Evolutionary conservation across 1,140 invertebrate species (phyloP).

Genomic region (Lamellibrachia luymesi): DNA sequence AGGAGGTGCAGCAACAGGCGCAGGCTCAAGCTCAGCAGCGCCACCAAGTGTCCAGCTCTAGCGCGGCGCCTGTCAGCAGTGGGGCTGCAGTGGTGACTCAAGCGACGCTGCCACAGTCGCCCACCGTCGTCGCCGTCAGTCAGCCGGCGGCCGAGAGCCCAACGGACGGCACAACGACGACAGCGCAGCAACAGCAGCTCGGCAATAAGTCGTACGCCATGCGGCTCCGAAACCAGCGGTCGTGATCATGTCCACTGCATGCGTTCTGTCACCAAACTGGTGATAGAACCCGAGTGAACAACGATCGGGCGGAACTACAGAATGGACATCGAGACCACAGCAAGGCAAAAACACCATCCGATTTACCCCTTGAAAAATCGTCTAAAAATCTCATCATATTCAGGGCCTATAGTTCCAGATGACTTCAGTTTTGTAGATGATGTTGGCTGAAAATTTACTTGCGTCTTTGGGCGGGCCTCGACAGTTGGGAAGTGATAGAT

Average conservation of each 20-base stretch:
- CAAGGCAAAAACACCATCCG: background rate
- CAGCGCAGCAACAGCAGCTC: background rate
- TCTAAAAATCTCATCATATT: background rate
- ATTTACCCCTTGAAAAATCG: background rate
- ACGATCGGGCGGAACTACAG: background rate
- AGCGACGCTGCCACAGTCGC: background rate
- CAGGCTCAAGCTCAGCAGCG: constrained; percentile 17
- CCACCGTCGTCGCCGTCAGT: background rate
- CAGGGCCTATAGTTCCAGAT: too few species aligned
- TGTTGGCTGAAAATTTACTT: background rate
- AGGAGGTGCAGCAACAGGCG: constrained; percentile 21
- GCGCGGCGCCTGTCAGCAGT: background rate
- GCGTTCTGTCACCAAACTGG: background rate
- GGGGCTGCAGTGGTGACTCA: background rate
- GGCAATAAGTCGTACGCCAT: constrained; percentile 12
- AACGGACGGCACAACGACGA: background rate
- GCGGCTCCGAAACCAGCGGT: constrained; percentile 18
- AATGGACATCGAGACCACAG: background rate
- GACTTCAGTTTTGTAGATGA: background rate
- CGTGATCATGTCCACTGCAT: constrained; percentile 5
- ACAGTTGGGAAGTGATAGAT: background rate
- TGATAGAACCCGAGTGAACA: background rate
- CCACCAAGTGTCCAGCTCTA: background rate
- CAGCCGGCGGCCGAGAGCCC: background rate
- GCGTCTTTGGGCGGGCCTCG: background rate